Evolutionary conservation across 30 jellyfish, hydroid and myxozoan genomes (phyloP).

Genomic region (Catostylus mosaicus): DNA sequence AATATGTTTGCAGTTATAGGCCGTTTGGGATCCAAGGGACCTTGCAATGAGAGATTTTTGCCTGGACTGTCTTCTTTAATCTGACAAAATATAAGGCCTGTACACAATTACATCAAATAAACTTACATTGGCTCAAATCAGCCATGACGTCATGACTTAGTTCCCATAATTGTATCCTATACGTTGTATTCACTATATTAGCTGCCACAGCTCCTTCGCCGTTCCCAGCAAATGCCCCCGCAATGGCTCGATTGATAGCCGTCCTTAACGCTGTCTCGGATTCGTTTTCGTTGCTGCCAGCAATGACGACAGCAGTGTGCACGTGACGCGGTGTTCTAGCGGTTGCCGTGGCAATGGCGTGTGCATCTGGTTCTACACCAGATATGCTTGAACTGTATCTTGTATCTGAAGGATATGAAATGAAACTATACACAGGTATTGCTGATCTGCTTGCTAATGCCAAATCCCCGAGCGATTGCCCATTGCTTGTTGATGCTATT

Average conservation of each 20-base stretch:
- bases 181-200: conserved; percentile 85
- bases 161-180: conserved; percentile 94
- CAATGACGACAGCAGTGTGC: conserved; percentile 85
- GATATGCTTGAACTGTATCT: conserved; percentile 52
- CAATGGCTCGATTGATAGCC: conserved; percentile 91
- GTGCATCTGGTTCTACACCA: conserved; percentile 21
- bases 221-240: conserved; percentile 94
- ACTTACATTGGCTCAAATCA: conserved; percentile 65
- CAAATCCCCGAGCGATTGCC: conserved; percentile 2
- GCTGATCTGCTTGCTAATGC: conserved; percentile 3
- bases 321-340: conserved; percentile 87
- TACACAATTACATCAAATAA: not conserved
- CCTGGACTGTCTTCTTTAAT: too few relatives aligned
- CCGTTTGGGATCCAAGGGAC: too few relatives aligned
- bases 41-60: too few relatives aligned
- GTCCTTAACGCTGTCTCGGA: conserved; percentile 72
- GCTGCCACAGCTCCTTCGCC: conserved; percentile 97
- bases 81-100: not conserved
- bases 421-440: conserved; percentile 59
- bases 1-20: too few relatives aligned
- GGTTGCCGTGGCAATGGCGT: conserved; percentile 89
- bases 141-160: conserved; percentile 26
- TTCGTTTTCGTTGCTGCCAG: conserved; percentile 53
- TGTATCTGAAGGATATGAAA: conserved; percentile 37
- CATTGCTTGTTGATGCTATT: not conserved